Evolutionary conservation across 2,113 vertebrate genomes (phyloP).

Genomic region (Sakesphorus luctuosus): DNA sequence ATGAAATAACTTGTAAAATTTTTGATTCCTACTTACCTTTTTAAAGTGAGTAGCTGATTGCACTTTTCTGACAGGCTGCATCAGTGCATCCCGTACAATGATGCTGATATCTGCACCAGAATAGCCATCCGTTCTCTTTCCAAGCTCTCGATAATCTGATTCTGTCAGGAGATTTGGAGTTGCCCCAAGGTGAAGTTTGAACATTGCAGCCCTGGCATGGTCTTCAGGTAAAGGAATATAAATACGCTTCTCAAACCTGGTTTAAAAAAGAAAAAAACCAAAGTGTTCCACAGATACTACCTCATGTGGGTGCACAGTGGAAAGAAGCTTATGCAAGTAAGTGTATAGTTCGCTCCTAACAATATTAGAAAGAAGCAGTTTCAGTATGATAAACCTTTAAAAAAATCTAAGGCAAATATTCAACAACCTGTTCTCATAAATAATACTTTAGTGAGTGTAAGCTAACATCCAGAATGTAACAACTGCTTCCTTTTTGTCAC

Average conservation of each 20-base stretch:
- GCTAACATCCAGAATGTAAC: not conserved
- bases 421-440: not conserved
- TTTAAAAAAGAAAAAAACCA: not conserved
- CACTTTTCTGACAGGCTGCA: constrained; percentile 97
- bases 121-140: constrained; percentile 89
- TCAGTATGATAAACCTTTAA: not conserved
- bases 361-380: not conserved
- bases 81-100: constrained; percentile 93
- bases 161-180: constrained; percentile 86
- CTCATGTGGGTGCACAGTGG: not conserved
- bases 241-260: constrained; percentile 97
- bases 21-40: constrained; percentile 75
- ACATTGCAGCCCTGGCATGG: constrained; percentile 91
- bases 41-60: constrained; percentile 98
- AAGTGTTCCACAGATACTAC: not conserved
- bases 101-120: constrained; percentile 95
- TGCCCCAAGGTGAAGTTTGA: constrained; percentile 90
- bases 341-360: not conserved
- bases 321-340: constrained; percentile 24
- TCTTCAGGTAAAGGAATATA: constrained; percentile 97
- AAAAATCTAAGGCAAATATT: not conserved
- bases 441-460: not conserved
- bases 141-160: constrained; percentile 85
- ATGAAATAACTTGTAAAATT: not conserved
- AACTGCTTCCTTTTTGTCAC: not conserved